phyloP scores from a whole-genome alignment of 2,888 invertebrate genomes.

The Lobophora halterata region DNA sequence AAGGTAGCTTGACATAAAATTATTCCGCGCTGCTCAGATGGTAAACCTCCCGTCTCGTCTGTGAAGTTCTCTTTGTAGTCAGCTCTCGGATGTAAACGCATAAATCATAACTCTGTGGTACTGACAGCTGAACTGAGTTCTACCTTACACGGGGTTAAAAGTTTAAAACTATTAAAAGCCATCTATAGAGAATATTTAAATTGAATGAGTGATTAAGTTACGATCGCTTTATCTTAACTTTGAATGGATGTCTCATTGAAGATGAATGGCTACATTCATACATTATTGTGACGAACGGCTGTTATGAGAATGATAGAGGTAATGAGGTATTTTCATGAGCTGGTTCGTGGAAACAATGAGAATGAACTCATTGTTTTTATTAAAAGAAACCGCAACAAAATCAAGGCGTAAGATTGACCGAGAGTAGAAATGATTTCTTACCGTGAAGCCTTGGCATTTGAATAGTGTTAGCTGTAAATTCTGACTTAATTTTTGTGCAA shows the following conservation, averaged over 20 bases:
- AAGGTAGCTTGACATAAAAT: too few relatives aligned
- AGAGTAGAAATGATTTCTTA: constrained; percentile 17
- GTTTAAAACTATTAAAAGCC: constrained; percentile 6
- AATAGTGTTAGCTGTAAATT: constrained; percentile 18
- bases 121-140: constrained; percentile 11
- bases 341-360: constrained; percentile 4
- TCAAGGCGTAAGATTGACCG: constrained; percentile 6
- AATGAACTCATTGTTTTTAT: constrained; percentile 1
- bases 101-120: constrained; percentile 14
- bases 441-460: constrained; percentile 29
- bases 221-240: constrained; percentile 1
- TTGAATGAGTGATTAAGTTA: constrained; percentile 7
- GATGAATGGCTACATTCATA: too few relatives aligned
- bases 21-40: too few relatives aligned
- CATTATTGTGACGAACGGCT: constrained; percentile 1
- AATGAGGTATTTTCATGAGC: too few relatives aligned
- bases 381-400: constrained; percentile 10
- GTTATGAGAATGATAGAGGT: too few relatives aligned
- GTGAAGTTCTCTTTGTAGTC: constrained; percentile 12
- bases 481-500: constrained; percentile 22
- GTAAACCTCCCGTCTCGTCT: not conserved
- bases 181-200: constrained; percentile 1
- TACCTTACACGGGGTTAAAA: constrained; percentile 5
- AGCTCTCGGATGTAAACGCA: constrained; percentile 11
- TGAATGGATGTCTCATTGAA: constrained; percentile 4